A percentile compares a stretch with the other conserved stretches of the same genome.
Evolutionary conservation across 1,140 invertebrate species (phyloP).

Genomic region (Ooceraea biroi): DNA sequence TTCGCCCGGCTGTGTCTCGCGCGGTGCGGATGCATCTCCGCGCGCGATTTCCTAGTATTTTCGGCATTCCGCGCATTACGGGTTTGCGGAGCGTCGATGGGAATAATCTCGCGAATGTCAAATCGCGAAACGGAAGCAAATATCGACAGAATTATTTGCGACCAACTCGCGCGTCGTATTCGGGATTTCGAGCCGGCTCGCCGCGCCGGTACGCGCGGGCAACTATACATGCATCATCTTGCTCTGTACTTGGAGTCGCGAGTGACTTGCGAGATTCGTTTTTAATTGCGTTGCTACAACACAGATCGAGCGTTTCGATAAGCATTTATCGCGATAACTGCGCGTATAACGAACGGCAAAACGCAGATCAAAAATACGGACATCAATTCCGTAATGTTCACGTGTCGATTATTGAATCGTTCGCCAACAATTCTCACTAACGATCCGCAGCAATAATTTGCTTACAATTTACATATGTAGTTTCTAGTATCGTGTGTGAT

Average conservation of each 20-base stretch:
- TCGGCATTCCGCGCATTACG: slow-evolving; percentile 24
- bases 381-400: neutral
- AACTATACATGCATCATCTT: slow-evolving; percentile 16
- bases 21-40: slow-evolving; percentile 12
- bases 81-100: slow-evolving; percentile 31
- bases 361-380: neutral
- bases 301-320: neutral
- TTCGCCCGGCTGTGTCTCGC: neutral
- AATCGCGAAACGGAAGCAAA: slow-evolving; percentile 17
- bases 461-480: neutral
- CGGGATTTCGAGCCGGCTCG: too few relatives aligned
- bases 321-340: neutral
- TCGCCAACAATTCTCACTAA: neutral
- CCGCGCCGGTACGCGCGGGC: too few relatives aligned
- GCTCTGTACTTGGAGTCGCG: slow-evolving; percentile 1
- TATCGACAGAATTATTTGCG: slow-evolving; percentile 38
- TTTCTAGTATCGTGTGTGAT: neutral
- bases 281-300: neutral
- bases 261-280: neutral
- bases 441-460: neutral
- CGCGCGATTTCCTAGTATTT: slow-evolving; percentile 37
- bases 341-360: neutral
- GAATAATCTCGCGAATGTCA: slow-evolving; percentile 55
- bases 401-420: neutral
- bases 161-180: neutral